Percentiles rank a stretch among this genome's conserved stretches.
Evolutionary conservation across 2,888 invertebrate species (phyloP).

Genomic region (Acleris emargana): DNA sequence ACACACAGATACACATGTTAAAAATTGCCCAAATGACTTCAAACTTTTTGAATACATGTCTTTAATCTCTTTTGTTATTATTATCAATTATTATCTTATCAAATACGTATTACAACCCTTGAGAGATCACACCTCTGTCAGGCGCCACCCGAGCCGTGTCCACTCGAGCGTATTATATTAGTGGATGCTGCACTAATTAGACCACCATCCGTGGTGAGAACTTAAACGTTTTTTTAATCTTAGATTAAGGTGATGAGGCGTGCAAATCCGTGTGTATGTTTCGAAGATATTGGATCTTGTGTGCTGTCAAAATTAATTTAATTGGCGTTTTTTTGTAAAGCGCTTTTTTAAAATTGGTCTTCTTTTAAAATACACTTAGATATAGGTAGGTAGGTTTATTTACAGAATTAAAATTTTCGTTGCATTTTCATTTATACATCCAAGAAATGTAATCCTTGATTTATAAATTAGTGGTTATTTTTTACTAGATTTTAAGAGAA

Average conservation of each 20-base stretch:
- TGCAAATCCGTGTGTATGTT: conserved; percentile 15
- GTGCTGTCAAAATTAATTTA: neutral
- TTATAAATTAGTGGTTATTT: no score
- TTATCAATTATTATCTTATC: conserved; percentile 25
- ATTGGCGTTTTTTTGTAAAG: neutral
- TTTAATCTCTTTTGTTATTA: no score
- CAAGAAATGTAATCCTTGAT: no score
- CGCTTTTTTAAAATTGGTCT: no score
- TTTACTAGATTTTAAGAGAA: no score
- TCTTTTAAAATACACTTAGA: no score
- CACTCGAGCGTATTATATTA: conserved; percentile 54
- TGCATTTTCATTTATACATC: no score
- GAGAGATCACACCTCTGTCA: conserved; percentile 47
- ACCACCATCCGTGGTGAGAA: conserved; percentile 49
- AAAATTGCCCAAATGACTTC: no score
- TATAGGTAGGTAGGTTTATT: no score
- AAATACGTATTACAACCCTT: conserved; percentile 42
- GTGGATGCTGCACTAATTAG: conserved; percentile 65
- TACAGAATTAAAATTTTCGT: no score
- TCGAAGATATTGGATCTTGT: neutral
- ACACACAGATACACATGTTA: no score
- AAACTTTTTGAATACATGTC: no score
- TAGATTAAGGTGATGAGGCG: conserved; percentile 20
- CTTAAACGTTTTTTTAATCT: conserved; percentile 11
- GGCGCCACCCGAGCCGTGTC: conserved; percentile 59